These are phyloP conservation scores for Drosophila nebulosa DNA, from an alignment of 1,140 invertebrate species.

Conservation along the genomic window DNA sequence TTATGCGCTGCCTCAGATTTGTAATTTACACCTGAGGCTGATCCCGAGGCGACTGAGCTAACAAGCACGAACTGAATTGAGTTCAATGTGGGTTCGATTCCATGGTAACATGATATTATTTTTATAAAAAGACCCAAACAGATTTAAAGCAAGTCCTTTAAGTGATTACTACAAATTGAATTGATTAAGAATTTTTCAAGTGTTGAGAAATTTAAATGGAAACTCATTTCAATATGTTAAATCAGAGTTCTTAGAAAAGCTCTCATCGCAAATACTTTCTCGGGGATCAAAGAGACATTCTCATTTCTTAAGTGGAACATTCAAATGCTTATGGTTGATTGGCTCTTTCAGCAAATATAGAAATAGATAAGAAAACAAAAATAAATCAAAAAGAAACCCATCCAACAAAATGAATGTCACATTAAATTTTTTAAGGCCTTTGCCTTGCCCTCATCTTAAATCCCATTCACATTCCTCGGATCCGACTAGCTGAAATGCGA, in stretches of 20 bases:
- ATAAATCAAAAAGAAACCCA: too few relatives aligned
- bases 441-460: neutral
- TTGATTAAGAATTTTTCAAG: neutral
- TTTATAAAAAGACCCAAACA: neutral
- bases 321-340: neutral
- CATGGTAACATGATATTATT: neutral
- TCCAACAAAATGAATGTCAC: slow-evolving; percentile 22
- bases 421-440: slow-evolving; percentile 2
- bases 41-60: neutral
- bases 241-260: neutral
- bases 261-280: neutral
- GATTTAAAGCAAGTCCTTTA: neutral
- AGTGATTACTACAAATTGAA: neutral
- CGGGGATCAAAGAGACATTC: neutral
- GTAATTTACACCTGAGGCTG: slow-evolving; percentile 73
- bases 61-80: slow-evolving; percentile 10
- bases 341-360: neutral
- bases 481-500: slow-evolving; percentile 47
- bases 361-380: neutral
- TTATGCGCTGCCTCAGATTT: slow-evolving; percentile 71
- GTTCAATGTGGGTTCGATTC: neutral
- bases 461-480: slow-evolving; percentile 10
- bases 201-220: neutral
- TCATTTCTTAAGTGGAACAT: too few relatives aligned
- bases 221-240: neutral